These are phyloP conservation scores for Cathartes aura DNA, from an alignment of 2,113 vertebrate species.

Conservation along the genomic window DNA sequence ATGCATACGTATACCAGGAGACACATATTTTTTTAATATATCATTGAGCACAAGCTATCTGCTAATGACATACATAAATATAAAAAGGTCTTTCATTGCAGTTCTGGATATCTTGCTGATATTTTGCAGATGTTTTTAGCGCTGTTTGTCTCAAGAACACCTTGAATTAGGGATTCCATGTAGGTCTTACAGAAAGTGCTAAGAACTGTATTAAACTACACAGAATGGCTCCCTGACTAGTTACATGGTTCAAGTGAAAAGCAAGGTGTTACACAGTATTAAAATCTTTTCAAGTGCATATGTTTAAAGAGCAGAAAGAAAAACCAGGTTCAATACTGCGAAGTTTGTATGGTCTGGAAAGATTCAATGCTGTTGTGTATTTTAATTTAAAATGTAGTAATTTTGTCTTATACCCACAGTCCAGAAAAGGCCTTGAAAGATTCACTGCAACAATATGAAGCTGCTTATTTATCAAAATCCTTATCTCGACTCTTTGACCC, in stretches of 20 bases:
- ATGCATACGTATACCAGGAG: not conserved
- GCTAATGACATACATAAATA: not conserved
- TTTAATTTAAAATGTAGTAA: not conserved
- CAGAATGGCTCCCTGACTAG: not conserved
- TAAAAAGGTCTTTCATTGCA: not conserved
- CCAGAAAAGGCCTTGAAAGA: slow-evolving; percentile 93
- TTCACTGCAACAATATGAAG: slow-evolving; percentile 91
- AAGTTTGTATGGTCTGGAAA: not conserved
- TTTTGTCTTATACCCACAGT: slow-evolving; percentile 70
- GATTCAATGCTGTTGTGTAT: not conserved
- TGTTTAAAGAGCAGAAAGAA: not conserved
- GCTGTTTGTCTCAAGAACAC: not conserved
- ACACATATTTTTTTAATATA: not conserved
- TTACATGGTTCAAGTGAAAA: not conserved
- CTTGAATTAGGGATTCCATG: not conserved
- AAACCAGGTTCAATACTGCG: not conserved
- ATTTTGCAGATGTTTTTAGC: not conserved
- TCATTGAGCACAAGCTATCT: not conserved
- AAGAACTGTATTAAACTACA: not conserved
- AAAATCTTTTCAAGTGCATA: not conserved
- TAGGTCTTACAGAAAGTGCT: not conserved
- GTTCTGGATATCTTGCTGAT: not conserved
- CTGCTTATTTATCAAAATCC: slow-evolving; percentile 96
- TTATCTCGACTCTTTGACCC: slow-evolving; percentile 97
- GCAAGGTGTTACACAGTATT: not conserved